phyloP scores from a whole-genome alignment of 2,888 invertebrate species.

The Halictus quadricinctus region DNA sequence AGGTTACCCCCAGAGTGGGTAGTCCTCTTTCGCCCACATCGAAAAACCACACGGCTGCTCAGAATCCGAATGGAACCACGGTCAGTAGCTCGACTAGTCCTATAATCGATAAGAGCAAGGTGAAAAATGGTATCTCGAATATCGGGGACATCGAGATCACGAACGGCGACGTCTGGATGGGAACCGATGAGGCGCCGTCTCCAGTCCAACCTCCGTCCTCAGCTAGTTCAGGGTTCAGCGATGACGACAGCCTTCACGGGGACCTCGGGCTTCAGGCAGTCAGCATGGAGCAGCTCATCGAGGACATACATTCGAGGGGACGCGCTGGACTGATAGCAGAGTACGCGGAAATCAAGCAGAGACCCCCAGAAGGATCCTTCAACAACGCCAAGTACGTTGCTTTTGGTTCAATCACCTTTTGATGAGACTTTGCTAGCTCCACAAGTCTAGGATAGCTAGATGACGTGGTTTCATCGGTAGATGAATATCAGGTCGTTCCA shows the following conservation, averaged over 20 bases:
- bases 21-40: slow-evolving; percentile 78
- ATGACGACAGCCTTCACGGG: slow-evolving; percentile 93
- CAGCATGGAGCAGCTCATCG: slow-evolving; percentile 89
- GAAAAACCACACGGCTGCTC: slow-evolving; percentile 66
- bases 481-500: no score
- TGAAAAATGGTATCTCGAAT: slow-evolving; percentile 76
- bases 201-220: slow-evolving; percentile 87
- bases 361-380: slow-evolving; percentile 94
- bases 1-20: slow-evolving; percentile 80
- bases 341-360: slow-evolving; percentile 93
- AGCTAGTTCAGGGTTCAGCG: slow-evolving; percentile 92
- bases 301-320: slow-evolving; percentile 89
- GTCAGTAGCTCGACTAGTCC: slow-evolving; percentile 81
- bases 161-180: slow-evolving; percentile 82
- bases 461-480: no score
- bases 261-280: slow-evolving; percentile 86
- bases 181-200: slow-evolving; percentile 83
- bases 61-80: slow-evolving; percentile 74
- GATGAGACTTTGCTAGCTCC: background rate
- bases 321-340: slow-evolving; percentile 92
- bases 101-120: slow-evolving; percentile 75
- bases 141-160: slow-evolving; percentile 83
- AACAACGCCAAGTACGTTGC: slow-evolving; percentile 90
- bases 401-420: background rate
- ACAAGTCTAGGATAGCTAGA: background rate